Base-by-base conservation (phyloP, 2,113 vertebrate species). In the Opisthocomus hoazin region DNA sequence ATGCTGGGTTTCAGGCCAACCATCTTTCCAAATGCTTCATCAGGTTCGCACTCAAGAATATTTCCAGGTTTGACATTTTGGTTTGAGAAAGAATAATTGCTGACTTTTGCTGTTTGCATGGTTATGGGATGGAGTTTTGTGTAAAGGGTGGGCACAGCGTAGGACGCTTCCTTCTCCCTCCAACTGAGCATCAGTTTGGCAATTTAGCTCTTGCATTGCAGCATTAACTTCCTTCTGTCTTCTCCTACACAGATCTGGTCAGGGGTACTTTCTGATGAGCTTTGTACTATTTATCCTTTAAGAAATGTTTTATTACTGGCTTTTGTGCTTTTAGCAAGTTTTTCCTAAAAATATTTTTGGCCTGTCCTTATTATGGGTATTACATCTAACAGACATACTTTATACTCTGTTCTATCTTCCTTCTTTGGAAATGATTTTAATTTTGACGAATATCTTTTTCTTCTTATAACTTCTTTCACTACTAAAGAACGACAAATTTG, bases 401-500 rank as follows among this genome's bases (percentile, higher is more conserved):
- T 75, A 29, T 65, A 22, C 46, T 87, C 65, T 53, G 48, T 84
- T 93, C 91, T 91, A 87, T 94, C 87, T 97, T 96, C 96, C 96
- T 96, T 96, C 95, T 96, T 97, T 95, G 96, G 95, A 96, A 96
- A 95, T 91, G 84, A 89, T 93, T 96, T 96, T 93, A 91, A 87
- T 96, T 96, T 91, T 94, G 87, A 94, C 89, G 65, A 96, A 96
- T 91, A 75, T 95, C 69, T 84, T 64, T 51, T 94, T 92, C 90
- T 95, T 94, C 93, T 94, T 87, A 21, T 78, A 91, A 89, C 64
- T 86, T 92, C 61, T 95, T 95, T 87, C 95, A 87, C 69, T 87
- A 46, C 84, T 64, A 82, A 95, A 91, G 80, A 69, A 95, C 79
- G 69, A 76, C 57, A 81, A 58, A 43, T 85, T n/a, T 81, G 87